A percentile compares a stretch with the other conserved stretches of the same genome.
These are phyloP conservation scores for Pagrus major DNA, from an alignment of 2,113 vertebrate species.

Conservation along the genomic window DNA sequence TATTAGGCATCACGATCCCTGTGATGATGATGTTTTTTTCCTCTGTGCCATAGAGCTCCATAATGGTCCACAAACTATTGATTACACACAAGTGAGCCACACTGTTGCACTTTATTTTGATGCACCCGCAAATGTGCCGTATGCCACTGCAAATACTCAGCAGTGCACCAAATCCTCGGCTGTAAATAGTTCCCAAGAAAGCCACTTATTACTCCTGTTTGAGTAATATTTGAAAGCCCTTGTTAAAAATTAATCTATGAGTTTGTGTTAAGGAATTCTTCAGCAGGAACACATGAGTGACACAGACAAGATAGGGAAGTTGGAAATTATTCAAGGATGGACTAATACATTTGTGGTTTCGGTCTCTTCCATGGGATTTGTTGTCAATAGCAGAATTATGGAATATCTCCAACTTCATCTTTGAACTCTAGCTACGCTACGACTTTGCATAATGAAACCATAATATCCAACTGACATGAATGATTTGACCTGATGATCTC, in stretches of 20 bases:
- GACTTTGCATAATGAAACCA: not conserved
- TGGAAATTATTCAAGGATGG: conserved; percentile 45
- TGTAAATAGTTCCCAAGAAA: not conserved
- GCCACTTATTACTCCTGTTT: not conserved
- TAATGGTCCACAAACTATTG: not conserved
- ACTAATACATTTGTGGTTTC: not conserved
- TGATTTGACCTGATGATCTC: not conserved
- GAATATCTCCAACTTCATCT: not conserved
- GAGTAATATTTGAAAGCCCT: not conserved
- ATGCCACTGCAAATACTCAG: not conserved
- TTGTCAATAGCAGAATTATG: not conserved
- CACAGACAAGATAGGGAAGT: conserved; percentile 51
- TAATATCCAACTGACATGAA: not conserved
- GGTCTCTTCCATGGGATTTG: not conserved
- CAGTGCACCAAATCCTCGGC: not conserved
- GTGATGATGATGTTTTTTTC: not conserved
- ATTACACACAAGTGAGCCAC: not conserved
- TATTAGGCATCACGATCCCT: too few species aligned
- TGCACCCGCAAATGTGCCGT: not conserved
- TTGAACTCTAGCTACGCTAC: not conserved
- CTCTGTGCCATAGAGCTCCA: not conserved
- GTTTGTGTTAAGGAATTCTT: not conserved
- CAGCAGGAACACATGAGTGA: conserved; percentile 21
- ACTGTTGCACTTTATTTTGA: not conserved
- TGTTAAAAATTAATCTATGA: conserved; percentile 8